Evolutionary conservation across 2,113 vertebrate species (phyloP).

Genomic region (Glaucidium brasilianum): DNA sequence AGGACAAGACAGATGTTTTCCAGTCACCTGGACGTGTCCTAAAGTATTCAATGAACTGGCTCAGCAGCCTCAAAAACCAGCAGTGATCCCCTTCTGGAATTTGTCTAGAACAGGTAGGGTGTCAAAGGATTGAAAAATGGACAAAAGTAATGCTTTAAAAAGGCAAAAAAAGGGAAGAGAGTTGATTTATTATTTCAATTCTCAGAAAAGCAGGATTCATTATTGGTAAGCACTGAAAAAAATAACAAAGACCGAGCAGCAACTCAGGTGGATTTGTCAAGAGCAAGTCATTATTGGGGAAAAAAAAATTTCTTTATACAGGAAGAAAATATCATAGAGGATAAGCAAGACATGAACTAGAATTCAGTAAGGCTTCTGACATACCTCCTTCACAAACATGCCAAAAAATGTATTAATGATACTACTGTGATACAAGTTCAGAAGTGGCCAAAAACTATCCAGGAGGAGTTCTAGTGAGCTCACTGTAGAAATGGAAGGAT

Average conservation of each 20-base stretch:
- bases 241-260: not conserved
- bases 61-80: not conserved
- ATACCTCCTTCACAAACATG: not conserved
- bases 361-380: not conserved
- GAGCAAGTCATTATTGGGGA: not conserved
- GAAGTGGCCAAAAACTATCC: not conserved
- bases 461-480: not conserved
- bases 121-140: not conserved
- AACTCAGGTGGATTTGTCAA: not conserved
- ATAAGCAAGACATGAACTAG: not conserved
- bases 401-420: not conserved
- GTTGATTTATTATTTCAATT: not conserved
- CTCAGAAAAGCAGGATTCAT: not conserved
- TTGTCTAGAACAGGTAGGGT: not conserved
- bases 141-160: not conserved
- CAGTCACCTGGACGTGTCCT: not conserved
- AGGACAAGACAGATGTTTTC: constrained; percentile 6
- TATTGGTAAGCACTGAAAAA: not conserved
- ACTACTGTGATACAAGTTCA: not conserved
- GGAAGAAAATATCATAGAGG: not conserved
- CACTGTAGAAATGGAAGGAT: not conserved
- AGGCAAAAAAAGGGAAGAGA: not conserved
- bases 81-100: not conserved
- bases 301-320: not conserved
- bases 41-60: not conserved